phyloP scores from a whole-genome alignment of 2,113 vertebrate genomes.

The Actenoides lindsayi region DNA sequence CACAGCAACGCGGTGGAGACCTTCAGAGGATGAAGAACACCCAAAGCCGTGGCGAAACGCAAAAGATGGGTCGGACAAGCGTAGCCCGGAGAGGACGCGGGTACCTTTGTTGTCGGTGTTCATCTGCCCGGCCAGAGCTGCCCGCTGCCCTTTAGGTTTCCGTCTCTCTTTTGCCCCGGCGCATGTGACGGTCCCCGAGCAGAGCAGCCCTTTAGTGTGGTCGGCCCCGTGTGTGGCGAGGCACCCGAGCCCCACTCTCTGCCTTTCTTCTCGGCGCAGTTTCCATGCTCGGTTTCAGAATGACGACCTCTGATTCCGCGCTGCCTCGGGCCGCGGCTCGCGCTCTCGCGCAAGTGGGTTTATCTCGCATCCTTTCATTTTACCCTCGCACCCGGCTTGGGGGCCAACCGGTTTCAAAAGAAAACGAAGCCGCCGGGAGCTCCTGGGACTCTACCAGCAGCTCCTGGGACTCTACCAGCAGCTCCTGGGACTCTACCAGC shows the following conservation, averaged over 20 bases:
- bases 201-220: background rate
- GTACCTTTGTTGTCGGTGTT: constrained; percentile 44
- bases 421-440: background rate
- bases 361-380: constrained; percentile 24
- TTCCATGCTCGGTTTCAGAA: constrained; percentile 75
- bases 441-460: background rate
- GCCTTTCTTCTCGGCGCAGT: constrained; percentile 38
- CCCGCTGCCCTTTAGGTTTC: background rate
- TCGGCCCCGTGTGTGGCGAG: background rate
- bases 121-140: background rate
- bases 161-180: background rate
- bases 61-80: accelerated
- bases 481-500: background rate
- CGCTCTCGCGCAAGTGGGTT: background rate
- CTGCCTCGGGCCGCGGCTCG: background rate
- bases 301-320: constrained; percentile 22
- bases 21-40: background rate
- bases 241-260: background rate
- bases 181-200: background rate
- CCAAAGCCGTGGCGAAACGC: accelerated
- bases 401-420: background rate
- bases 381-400: constrained; percentile 27
- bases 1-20: accelerated
- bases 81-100: accelerated
- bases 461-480: too few species aligned